Percentiles rank a stretch among this genome's conserved stretches.
Conservation (phyloP, 2,797 vertebrate genomes). For the Perodicticus potto region DNA sequence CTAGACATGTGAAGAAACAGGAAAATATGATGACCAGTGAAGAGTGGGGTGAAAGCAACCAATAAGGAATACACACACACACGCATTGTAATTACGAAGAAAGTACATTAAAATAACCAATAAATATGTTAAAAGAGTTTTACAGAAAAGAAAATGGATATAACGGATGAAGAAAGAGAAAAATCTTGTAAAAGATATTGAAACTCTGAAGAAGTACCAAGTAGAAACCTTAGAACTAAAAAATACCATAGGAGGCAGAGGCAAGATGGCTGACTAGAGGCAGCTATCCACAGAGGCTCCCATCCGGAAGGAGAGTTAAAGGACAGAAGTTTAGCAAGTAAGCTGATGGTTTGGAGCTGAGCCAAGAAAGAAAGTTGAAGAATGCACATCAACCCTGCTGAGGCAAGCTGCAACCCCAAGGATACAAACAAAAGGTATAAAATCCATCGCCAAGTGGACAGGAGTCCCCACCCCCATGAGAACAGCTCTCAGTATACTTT, state of each 20-base stretch:
- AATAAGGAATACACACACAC: not conserved
- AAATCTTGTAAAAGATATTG: conserved; percentile 25
- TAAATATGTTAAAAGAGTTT: not conserved
- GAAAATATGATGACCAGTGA: not conserved
- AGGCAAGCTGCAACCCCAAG: no score
- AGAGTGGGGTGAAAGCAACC: not conserved
- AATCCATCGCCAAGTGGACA: no score
- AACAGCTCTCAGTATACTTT: no score
- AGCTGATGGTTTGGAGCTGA: no score
- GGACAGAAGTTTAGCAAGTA: no score
- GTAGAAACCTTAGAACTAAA: conserved; percentile 8
- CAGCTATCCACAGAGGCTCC: no score
- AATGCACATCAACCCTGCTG: no score
- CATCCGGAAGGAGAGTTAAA: no score
- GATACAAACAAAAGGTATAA: no score
- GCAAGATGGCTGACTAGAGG: no score
- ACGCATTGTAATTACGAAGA: not conserved
- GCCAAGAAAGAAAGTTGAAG: no score
- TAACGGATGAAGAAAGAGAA: not conserved
- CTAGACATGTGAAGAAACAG: not conserved
- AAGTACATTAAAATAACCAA: not conserved
- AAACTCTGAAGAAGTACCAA: not conserved
- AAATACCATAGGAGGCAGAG: not conserved
- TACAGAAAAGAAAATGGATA: not conserved
- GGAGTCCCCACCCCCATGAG: no score